These are phyloP conservation scores for Chionomys nivalis DNA, from an alignment of 2,113 vertebrate genomes.

Conservation along the genomic window DNA sequence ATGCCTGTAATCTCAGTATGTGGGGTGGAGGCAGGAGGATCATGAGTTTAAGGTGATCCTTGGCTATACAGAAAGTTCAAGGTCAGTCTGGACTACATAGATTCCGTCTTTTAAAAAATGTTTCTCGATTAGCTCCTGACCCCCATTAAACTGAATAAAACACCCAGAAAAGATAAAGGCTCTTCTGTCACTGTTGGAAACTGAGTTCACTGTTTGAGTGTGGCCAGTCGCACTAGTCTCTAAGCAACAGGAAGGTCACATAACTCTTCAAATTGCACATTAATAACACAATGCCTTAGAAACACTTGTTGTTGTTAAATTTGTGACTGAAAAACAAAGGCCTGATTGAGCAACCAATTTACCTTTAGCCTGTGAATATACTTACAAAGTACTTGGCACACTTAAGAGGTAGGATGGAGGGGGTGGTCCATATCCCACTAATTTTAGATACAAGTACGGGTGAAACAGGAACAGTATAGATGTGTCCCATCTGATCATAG, in stretches of 20 bases:
- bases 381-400: constrained; percentile 46
- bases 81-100: neutral
- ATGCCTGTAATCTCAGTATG: neutral
- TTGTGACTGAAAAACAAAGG: constrained; percentile 37
- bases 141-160: constrained; percentile 40
- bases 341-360: constrained; percentile 14
- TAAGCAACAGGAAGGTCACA: constrained; percentile 23
- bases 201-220: neutral
- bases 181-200: neutral
- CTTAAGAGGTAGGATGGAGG: neutral
- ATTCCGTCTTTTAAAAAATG: neutral
- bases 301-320: constrained; percentile 26
- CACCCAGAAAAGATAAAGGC: constrained; percentile 47
- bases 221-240: neutral
- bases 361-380: constrained; percentile 58
- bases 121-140: neutral
- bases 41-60: neutral
- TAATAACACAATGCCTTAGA: constrained; percentile 26
- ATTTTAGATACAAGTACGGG: neutral
- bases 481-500: constrained; percentile 2
- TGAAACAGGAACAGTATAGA: neutral
- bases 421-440: neutral
- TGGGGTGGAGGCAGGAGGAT: neutral
- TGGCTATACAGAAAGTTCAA: neutral
- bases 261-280: neutral